Percentiles rank a stretch among this genome's conserved stretches.
These are phyloP conservation scores for Euzetes globulus DNA, from an alignment of 2,888 invertebrate species.

Conservation along the genomic window DNA sequence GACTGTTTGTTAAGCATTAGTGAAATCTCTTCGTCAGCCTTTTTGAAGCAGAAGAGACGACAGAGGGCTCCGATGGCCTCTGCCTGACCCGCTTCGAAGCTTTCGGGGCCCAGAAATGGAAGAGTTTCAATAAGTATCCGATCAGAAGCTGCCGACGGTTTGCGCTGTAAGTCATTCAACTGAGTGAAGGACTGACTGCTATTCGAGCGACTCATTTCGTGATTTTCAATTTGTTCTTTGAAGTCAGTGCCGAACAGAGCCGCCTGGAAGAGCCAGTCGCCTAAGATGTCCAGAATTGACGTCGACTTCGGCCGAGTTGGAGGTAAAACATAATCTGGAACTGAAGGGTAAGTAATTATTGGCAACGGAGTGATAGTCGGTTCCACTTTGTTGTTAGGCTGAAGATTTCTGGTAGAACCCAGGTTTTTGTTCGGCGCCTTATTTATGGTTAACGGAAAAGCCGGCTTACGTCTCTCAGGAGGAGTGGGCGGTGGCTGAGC, in stretches of 20 bases:
- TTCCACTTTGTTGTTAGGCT: neutral
- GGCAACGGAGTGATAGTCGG: slow-evolving; percentile 46
- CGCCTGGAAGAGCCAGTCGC: slow-evolving; percentile 93
- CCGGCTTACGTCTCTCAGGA: slow-evolving; percentile 27
- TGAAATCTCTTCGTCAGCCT: slow-evolving; percentile 83
- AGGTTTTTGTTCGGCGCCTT: neutral
- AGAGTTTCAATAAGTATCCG: slow-evolving; percentile 9
- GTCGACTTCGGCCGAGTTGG: slow-evolving; percentile 75
- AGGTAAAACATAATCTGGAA: slow-evolving; percentile 43
- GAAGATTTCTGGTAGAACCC: neutral
- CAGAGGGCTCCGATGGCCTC: slow-evolving; percentile 92
- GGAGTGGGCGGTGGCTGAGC: slow-evolving; percentile 25
- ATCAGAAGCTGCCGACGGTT: slow-evolving; percentile 24
- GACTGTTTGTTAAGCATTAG: slow-evolving; percentile 32
- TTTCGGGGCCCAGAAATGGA: slow-evolving; percentile 37
- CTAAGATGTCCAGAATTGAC: slow-evolving; percentile 88
- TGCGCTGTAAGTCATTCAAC: slow-evolving; percentile 18
- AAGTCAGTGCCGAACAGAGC: slow-evolving; percentile 65
- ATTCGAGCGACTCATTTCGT: slow-evolving; percentile 8
- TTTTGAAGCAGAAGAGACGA: slow-evolving; percentile 89
- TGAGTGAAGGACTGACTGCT: slow-evolving; percentile 8
- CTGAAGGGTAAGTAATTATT: slow-evolving; percentile 47
- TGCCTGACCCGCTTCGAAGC: slow-evolving; percentile 64
- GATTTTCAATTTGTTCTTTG: neutral
- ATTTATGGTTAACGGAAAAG: slow-evolving; percentile 27